phyloP scores from a whole-genome alignment of 2,797 vertebrate genomes.

The Arctocebus calabarensis region DNA sequence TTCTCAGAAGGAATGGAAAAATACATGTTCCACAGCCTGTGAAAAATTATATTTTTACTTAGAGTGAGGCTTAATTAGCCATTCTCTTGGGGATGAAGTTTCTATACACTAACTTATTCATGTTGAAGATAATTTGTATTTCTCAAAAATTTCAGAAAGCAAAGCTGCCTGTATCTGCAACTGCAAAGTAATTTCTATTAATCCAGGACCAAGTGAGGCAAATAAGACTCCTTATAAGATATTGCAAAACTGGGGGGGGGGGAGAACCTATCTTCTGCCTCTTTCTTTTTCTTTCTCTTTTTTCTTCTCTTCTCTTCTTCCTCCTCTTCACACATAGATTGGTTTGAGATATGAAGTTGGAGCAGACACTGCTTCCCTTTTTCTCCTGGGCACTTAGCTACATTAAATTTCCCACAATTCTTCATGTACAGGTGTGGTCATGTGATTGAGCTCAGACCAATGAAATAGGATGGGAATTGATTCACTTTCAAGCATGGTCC shows the following conservation, averaged over 20 bases:
- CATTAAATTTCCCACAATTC: not conserved
- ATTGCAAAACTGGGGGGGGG: not conserved
- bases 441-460: not conserved
- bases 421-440: not conserved
- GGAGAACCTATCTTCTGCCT: not conserved
- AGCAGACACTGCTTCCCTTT: not conserved
- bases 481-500: not conserved
- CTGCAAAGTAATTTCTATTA: not conserved
- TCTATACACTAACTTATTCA: conserved; percentile 30
- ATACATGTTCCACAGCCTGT: not conserved
- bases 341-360: not conserved
- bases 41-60: conserved; percentile 69
- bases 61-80: conserved; percentile 47
- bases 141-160: conserved; percentile 63
- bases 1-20: conserved; percentile 57
- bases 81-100: conserved; percentile 64
- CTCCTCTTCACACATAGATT: not conserved
- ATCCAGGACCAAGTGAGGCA: not conserved
- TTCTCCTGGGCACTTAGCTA: not conserved
- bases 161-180: not conserved
- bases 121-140: conserved; percentile 39
- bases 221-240: not conserved
- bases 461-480: not conserved
- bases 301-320: not conserved
- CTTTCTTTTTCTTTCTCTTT: not conserved